These are phyloP conservation scores for Rhinoderma darwinii DNA, from an alignment of 2,113 vertebrate species.

Conservation along the genomic window DNA sequence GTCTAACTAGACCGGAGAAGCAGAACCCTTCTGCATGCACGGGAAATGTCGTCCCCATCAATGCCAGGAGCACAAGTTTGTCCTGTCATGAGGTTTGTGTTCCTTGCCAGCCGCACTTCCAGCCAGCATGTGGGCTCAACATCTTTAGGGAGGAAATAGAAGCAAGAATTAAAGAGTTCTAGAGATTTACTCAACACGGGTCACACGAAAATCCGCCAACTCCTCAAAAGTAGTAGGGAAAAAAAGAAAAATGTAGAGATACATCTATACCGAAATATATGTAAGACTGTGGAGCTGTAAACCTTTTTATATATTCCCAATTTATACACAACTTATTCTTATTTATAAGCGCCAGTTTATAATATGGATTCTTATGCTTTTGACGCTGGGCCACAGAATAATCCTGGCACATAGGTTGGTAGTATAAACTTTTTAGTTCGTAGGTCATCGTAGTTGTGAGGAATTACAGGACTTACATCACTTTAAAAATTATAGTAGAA, in stretches of 20 bases:
- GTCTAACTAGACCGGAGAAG: constrained; percentile 65
- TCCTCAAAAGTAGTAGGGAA: neutral
- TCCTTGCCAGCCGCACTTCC: constrained; percentile 75
- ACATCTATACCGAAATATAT: neutral
- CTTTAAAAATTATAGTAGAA: neutral
- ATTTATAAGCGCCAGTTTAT: neutral
- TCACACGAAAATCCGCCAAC: constrained; percentile 64
- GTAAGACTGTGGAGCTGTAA: neutral
- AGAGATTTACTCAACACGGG: constrained; percentile 68
- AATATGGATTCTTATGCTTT: too few relatives aligned
- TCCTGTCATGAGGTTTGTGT: constrained; percentile 72
- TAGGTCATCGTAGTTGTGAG: neutral
- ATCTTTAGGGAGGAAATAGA: constrained; percentile 65
- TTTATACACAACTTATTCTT: neutral
- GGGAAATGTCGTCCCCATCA: constrained; percentile 75
- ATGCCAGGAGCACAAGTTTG: constrained; percentile 76
- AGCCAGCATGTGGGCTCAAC: constrained; percentile 67
- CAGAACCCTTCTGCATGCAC: constrained; percentile 61
- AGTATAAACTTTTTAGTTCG: neutral
- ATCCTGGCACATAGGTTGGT: neutral
- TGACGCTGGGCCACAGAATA: too few relatives aligned
- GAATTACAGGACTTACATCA: neutral
- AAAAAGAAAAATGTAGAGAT: neutral
- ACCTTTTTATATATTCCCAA: neutral
- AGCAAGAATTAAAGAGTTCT: constrained; percentile 63